Conservation (phyloP, 2,888 invertebrate genomes). For the Lacanobia wlatinum region DNA sequence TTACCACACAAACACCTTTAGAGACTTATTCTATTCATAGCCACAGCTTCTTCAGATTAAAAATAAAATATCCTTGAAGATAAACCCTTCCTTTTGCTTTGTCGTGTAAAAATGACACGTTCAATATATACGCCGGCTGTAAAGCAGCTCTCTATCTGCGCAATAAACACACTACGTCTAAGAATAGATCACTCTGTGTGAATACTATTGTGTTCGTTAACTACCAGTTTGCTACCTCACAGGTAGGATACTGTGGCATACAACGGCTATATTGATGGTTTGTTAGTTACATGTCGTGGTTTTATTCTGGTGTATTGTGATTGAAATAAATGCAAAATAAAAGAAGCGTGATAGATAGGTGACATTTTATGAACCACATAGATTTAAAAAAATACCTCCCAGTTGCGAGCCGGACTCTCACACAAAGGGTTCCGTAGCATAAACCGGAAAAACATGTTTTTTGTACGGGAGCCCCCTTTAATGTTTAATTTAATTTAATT, state of each 20-base stretch:
- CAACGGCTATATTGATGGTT: background rate
- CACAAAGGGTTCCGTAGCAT: too few relatives aligned
- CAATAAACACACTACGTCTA: constrained; percentile 37
- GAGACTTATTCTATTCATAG: background rate
- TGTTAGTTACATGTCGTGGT: background rate
- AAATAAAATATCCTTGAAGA: background rate
- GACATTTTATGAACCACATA: too few relatives aligned
- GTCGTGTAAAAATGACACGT: constrained; percentile 1
- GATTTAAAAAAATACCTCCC: too few relatives aligned
- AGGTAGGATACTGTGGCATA: constrained; percentile 13
- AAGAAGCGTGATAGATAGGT: too few relatives aligned
- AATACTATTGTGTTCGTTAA: constrained; percentile 39
- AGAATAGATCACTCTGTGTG: constrained; percentile 33
- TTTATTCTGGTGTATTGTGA: background rate
- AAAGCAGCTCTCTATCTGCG: constrained; percentile 46
- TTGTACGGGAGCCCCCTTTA: too few relatives aligned
- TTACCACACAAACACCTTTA: too few relatives aligned
- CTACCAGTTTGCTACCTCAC: constrained; percentile 28
- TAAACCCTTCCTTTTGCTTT: background rate
- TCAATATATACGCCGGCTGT: constrained; percentile 31
- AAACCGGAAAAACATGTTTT: too few relatives aligned
- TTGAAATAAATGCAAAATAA: background rate
- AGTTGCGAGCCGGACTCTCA: too few relatives aligned
- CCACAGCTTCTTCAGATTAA: background rate
- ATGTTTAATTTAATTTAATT: too few relatives aligned